Percentiles rank a stretch among this genome's conserved stretches.
Evolutionary conservation across 1,140 invertebrate genomes (phyloP).

Genomic region (Trichonephila inaurata): DNA sequence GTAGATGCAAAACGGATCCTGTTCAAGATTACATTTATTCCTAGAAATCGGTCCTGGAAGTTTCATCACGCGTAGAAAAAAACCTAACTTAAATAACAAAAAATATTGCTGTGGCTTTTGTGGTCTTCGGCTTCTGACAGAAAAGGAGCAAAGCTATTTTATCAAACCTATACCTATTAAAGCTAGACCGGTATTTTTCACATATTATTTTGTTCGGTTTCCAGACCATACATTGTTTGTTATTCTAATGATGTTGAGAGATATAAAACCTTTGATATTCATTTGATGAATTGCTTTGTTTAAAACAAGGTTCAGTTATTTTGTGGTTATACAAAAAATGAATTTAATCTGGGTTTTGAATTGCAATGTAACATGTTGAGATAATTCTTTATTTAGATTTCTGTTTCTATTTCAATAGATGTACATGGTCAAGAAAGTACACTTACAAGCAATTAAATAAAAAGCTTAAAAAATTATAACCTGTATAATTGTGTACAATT

Average conservation of each 20-base stretch:
- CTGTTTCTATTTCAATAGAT: too few relatives aligned
- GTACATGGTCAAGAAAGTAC: too few relatives aligned
- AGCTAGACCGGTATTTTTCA: not conserved
- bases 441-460: too few relatives aligned
- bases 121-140: not conserved
- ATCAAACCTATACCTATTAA: not conserved
- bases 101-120: not conserved
- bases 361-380: too few relatives aligned
- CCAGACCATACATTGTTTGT: not conserved
- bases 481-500: too few relatives aligned
- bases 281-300: too few relatives aligned
- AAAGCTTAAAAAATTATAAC: too few relatives aligned
- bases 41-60: not conserved
- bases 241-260: not conserved
- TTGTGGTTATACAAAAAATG: too few relatives aligned
- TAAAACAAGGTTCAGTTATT: too few relatives aligned
- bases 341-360: too few relatives aligned
- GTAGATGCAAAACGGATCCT: not conserved
- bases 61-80: not conserved
- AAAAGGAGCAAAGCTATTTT: not conserved
- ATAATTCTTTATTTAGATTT: too few relatives aligned
- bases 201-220: not conserved
- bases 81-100: not conserved
- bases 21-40: not conserved
- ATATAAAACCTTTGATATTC: not conserved